Evolutionary conservation across 2,797 vertebrate genomes (phyloP).

Genomic region (Calcarius lapponicus): DNA sequence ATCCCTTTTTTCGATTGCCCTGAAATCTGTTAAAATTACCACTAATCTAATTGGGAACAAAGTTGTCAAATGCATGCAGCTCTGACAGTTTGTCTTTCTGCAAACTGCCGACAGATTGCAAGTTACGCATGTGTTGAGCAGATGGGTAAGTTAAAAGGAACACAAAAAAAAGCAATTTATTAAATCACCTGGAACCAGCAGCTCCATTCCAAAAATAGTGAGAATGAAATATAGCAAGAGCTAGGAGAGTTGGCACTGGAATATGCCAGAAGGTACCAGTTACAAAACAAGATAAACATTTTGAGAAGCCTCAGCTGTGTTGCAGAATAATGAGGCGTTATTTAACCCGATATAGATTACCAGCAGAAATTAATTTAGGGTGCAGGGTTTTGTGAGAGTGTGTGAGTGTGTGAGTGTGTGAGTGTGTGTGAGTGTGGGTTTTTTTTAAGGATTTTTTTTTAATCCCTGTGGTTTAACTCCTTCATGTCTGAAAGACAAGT

Average conservation of each 20-base stretch:
- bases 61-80: constrained; percentile 83
- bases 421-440: constrained; percentile 28
- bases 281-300: constrained; percentile 90
- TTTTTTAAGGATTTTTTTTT: constrained; percentile 1
- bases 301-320: constrained; percentile 87
- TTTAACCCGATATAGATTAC: constrained; percentile 85
- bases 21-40: constrained; percentile 88
- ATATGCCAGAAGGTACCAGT: constrained; percentile 86
- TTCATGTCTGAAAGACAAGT: constrained; percentile 13
- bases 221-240: constrained; percentile 87
- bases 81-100: constrained; percentile 87
- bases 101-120: constrained; percentile 86
- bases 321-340: constrained; percentile 85
- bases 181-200: constrained; percentile 89
- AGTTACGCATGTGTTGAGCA: constrained; percentile 87
- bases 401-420: constrained; percentile 13
- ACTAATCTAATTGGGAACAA: constrained; percentile 87
- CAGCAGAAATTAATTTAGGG: constrained; percentile 84
- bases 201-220: constrained; percentile 87
- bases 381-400: constrained; percentile 77
- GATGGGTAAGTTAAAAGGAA: constrained; percentile 87
- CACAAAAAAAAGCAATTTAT: constrained; percentile 86
- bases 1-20: constrained; percentile 80
- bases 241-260: constrained; percentile 81
- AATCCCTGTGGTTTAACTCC: constrained; percentile 40